Conservation (phyloP, 2,888 invertebrate species). For the Sclerodermus sp. region DNA sequence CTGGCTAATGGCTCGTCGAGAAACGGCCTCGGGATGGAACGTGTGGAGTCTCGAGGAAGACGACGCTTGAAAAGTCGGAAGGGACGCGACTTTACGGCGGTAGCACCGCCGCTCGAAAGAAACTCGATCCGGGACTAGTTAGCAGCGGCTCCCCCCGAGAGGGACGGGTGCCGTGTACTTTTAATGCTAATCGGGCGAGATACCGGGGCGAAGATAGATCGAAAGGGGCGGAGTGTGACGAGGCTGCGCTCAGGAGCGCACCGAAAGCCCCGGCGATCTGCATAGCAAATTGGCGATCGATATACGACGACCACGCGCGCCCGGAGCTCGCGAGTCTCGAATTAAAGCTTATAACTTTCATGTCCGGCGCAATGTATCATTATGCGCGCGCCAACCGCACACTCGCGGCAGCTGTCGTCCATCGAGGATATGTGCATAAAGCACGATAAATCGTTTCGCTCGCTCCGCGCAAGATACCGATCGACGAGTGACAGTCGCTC, state of each 20-base stretch:
- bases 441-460: conserved; percentile 29
- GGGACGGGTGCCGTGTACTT: too few species aligned
- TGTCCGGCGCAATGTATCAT: conserved; percentile 39
- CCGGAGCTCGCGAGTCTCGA: conserved; percentile 36
- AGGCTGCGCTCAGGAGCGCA: conserved; percentile 27
- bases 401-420: conserved; percentile 9
- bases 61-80: too few species aligned
- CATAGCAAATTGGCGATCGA: conserved; percentile 40
- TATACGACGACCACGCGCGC: conserved; percentile 33
- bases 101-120: too few species aligned
- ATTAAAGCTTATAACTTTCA: conserved; percentile 40
- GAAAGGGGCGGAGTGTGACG: conserved; percentile 26
- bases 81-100: too few species aligned
- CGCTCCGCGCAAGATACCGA: conserved; percentile 27
- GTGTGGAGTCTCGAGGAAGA: too few species aligned
- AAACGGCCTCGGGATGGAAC: too few species aligned
- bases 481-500: conserved; percentile 25
- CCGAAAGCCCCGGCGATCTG: conserved; percentile 34
- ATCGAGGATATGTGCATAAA: conserved; percentile 28
- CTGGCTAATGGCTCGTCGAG: too few species aligned
- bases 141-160: too few species aligned
- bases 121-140: too few species aligned
- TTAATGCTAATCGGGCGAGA: too few species aligned
- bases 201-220: not conserved
- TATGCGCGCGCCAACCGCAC: conserved; percentile 20